Evolutionary conservation across 2,888 invertebrate species (phyloP), one percentile per base, ranked within the genome.

Genomic region (Ectemnius cavifrons): DNA sequence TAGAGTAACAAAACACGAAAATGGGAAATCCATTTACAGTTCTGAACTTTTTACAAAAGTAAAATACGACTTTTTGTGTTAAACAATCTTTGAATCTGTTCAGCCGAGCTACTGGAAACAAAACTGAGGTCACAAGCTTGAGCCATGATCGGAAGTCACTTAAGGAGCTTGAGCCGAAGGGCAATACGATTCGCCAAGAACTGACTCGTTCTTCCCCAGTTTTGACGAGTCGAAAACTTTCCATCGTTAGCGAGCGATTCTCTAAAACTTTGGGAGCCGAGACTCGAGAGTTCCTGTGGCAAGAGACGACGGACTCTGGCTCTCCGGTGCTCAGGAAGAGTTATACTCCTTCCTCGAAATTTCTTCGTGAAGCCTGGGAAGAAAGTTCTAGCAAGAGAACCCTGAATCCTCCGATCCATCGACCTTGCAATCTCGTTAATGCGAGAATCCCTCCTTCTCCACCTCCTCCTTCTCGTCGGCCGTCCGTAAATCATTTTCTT

Each of bases 401-500:
- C 59, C 20, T 69, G 67, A 68, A 68, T 81, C 78, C 63, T 61
- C 65, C 68, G 46, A 60, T 66, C 70, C 71, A 64, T 71, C 73
- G 71, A 79, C 73, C 81, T 69, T 67, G 69, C 80, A 68, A 71
- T 76, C 69, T 75, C 79, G 71, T 81, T 80, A 78, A 80, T 73
- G 73, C 75, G 69, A 81, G 64, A 67, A 68, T 56, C 28, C 59
- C 23, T 23, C 23, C 23, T 23, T 66, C 45, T 14, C 47, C 27
- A 13, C 62, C 27, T 61, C 16, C 49, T 20, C 52, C 37, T 11
- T 1, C 37, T 37, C 23, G 6, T 11, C 47, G 59, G 27, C 47
- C 66, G 69, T 67, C 65, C 82, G 66, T 75, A 79, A 79, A 77
- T 81, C 82, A 76, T 80, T 81, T 81, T 73, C 80, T 72, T 74